Base-by-base conservation (phyloP, 2,888 invertebrate genomes). In the Rotaria socialis region DNA sequence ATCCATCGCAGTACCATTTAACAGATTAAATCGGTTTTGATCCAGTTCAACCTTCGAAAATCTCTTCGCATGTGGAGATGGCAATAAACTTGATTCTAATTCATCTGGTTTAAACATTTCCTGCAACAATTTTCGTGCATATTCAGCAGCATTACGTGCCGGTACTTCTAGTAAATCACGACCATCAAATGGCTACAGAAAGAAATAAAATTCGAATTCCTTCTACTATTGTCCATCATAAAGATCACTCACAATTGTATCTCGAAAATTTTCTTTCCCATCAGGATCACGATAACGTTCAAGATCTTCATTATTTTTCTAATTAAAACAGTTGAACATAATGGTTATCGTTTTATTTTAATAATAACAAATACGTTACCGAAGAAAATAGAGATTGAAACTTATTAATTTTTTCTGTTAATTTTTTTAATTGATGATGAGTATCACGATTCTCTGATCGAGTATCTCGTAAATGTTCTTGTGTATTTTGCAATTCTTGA, bases 401-500 rank as follows among this genome's bases (percentile, higher is more conserved):
- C 4, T 60, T 7, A 24, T 22, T 24, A n/a, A 60, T n/a, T 60
- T 60, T 60, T 60, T 60, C 2, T 60, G 60, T 24, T 60, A 60
- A 60, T 24, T 60, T 22, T 60, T 7, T 60, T 60, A 60, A 24
- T 60, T 60, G 60, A n/a, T 60, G n/a, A 22, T 60, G 27, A 60
- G n/a, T 60, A 60, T 22, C 24, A 24, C 11, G 60, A 60, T 60
- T 60, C 6, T 60, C 60, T 10, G n/a, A 10, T 24, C 60, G n/a
- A n/a, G 60, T 24, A 60, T 60, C 24, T n/a, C 60, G 60, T 22
- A 60, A 2, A 60, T 24, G n/a, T n/a, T 7, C 11, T 60, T 60
- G 60, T n/a, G 60, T 60, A 60, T 60, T 60, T 60, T 60, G 60
- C n/a, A 55, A 55, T 55, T 60, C 60, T 27, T 60, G 22, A 60